Evolutionary conservation across 2,113 vertebrate genomes (phyloP), one percentile per base, ranked within the genome.

Genomic region (Sterrhoptilus dennistouni): DNA sequence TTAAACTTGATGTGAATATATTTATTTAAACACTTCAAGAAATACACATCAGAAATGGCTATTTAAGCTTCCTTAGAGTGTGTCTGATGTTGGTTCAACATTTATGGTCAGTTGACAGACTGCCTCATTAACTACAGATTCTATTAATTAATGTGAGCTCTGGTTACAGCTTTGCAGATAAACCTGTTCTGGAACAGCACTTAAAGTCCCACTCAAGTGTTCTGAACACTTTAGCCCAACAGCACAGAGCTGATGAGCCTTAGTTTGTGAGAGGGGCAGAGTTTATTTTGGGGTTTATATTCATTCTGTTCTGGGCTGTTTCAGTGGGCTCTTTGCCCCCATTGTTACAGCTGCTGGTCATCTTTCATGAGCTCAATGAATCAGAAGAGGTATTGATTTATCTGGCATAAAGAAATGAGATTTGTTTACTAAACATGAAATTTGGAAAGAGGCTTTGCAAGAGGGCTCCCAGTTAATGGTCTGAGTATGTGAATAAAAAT

Each of bases 1-100:
- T 93, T 91, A 79, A 61, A 92, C 87, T 93, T 33, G 85, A 86
- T 88, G 89, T 93, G 83, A 95, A 88, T 91, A 80, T 94, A 95
- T 97, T 95, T 97, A 93, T 97, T 97, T 93, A 96, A 95, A 93
- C 87, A 71, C 77, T 96, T 91, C 78, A 96, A 97, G 93, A 92
- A 96, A 96, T 33, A 89, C 53, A 56, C 76, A 78, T 74, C 68
- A 85, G 74, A 83, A 92, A 86, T 24, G 77, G 76, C 74, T 72
- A 22, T 83, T 90, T 75, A 69, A 54, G 52, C 77, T 89, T 52
- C 11, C 44, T 77, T 87, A 42, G 76, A 72, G 57, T 31, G 12
- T 23, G 64, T 38, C 68, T 68, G 72, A 66, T 52, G 84, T 63
- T 59, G 40, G 45, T 59, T 87, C 74, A 71, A 76, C 47, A 56